Evolutionary conservation across 1,140 invertebrate genomes (phyloP).

Genomic region (Drosophila willistoni): DNA sequence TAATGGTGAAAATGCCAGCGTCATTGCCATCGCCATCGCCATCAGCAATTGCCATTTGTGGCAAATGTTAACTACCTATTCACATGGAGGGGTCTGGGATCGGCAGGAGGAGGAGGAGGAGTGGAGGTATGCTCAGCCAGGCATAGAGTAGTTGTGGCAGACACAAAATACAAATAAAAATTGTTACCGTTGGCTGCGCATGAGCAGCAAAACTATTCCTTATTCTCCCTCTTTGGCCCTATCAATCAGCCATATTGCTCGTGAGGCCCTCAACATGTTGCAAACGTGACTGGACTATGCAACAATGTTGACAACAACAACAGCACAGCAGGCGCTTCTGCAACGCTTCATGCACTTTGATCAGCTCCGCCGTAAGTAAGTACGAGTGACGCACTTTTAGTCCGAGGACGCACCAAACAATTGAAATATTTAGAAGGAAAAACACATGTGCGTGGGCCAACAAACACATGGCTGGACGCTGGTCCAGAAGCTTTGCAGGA

Average conservation of each 20-base stretch:
- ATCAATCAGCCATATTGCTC: conserved; percentile 72
- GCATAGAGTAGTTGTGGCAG: conserved; percentile 39
- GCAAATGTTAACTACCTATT: conserved; percentile 68
- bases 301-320: conserved; percentile 16
- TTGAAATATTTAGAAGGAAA: conserved; percentile 33
- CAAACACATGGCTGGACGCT: conserved; percentile 16
- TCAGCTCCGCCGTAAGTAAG: conserved; percentile 29
- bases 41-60: conserved; percentile 62
- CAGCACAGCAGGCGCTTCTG: conserved; percentile 29
- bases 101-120: neutral
- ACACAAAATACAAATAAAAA: conserved; percentile 34
- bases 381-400: conserved; percentile 19
- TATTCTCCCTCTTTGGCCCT: conserved; percentile 7
- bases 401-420: conserved; percentile 18
- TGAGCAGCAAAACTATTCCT: conserved; percentile 10
- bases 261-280: conserved; percentile 49
- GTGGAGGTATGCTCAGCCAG: conserved; percentile 51
- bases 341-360: conserved; percentile 44
- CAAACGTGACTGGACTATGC: conserved; percentile 67
- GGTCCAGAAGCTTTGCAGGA: conserved; percentile 24
- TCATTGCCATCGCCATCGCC: conserved; percentile 68
- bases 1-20: conserved; percentile 76
- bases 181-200: conserved; percentile 41
- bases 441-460: conserved; percentile 21
- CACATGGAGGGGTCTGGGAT: conserved; percentile 31